Base-by-base conservation (phyloP, 2,888 invertebrate genomes). In the Lithophane leautieri region DNA sequence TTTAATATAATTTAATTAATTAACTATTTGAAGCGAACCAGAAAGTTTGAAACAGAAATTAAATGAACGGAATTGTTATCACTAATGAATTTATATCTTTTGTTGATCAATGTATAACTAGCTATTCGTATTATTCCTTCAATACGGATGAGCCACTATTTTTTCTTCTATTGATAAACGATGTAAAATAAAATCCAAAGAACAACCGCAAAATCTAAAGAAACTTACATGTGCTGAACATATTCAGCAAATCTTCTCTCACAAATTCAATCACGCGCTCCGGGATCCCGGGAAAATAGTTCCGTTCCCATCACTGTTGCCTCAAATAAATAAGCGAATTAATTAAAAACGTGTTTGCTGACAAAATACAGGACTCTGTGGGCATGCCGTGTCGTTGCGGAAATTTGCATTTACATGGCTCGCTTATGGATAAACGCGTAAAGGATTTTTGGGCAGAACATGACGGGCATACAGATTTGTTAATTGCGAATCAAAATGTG, bases 281-380 rank as follows among this genome's bases (percentile, higher is more conserved):
- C 78, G 72, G 76, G 70, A 78, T 77, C 62, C 67, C 69, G 73
- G 73, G 69, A 70, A 78, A 83, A 76, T 75, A 70, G 72, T 72
- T 19, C 7, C 25, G 44, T 70, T 61, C 66, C 70, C 87, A 85
- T 83, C 87, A 82, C 87, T 84, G 34, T 56, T 76, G 82, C 72
- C 80, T 81, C 88, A 90, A 91, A 94, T 91, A 93, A 94, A 94
- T 93, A 92, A 92, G 91, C 86, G 92, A 91, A 94, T 94, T 95
- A 94, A 94, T 95, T 94, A 94, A 94, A 94, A 94, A 92, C 91
- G 88, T 94, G 94, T 94, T 94, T 90, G 90, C 90, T 91, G 92
- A 92, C 94, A 92, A 92, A 92, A 93, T 91, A 93, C 91, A 92
- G 90, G 77, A 78, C 73, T 84, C 72, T 79, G 82, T 73, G 74